These are phyloP conservation scores for Oophaga pumilio DNA, from an alignment of 2,113 vertebrate genomes.

Conservation along the genomic window DNA sequence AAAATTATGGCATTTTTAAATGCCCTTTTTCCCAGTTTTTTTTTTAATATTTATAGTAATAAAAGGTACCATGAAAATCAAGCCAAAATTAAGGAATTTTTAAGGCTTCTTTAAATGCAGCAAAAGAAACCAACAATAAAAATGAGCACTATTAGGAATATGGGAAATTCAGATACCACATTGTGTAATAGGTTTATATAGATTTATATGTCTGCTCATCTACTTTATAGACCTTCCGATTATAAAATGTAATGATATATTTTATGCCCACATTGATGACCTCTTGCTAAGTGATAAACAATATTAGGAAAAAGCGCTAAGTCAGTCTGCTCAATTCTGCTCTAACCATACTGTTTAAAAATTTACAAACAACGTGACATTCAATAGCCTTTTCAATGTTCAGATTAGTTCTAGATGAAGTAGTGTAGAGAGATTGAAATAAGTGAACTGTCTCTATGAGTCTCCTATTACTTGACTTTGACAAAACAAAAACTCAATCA, in stretches of 20 bases:
- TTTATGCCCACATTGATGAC: not conserved
- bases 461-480: conserved; percentile 67
- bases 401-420: conserved; percentile 59
- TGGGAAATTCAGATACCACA: not conserved
- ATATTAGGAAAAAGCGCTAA: conserved; percentile 4
- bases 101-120: no score
- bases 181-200: not conserved
- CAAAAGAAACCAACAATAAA: not conserved
- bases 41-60: no score
- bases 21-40: no score
- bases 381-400: conserved; percentile 62
- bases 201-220: not conserved
- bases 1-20: no score
- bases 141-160: not conserved
- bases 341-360: conserved; percentile 69
- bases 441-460: conserved; percentile 61
- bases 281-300: not conserved
- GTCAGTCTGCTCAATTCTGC: conserved; percentile 63
- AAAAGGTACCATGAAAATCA: no score
- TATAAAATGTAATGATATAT: not conserved
- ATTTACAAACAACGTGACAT: conserved; percentile 70
- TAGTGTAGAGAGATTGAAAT: conserved; percentile 67
- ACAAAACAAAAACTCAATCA: conserved; percentile 63
- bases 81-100: no score
- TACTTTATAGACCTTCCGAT: not conserved